Conservation (phyloP, 2,888 invertebrate species). For the Pherbina coryleti region DNA sequence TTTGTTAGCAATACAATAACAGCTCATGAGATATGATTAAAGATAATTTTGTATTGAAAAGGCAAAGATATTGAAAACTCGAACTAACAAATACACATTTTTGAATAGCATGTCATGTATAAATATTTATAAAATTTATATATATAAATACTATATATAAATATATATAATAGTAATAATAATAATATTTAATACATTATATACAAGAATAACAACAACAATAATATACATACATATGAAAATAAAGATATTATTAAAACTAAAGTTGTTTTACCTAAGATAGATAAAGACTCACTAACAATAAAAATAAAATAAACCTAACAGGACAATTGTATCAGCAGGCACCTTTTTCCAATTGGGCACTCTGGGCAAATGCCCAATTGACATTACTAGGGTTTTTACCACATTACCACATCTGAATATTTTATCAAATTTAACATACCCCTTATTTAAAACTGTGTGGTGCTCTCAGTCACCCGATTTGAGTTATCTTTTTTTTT, state of each 20-base stretch:
- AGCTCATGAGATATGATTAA: constrained; percentile 2
- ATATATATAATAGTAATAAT: background rate
- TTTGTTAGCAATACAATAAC: background rate
- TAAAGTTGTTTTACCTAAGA: background rate
- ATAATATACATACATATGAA: constrained; percentile 46
- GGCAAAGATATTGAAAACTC: background rate
- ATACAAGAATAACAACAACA: constrained; percentile 44
- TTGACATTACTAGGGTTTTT: no score
- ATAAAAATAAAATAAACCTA: background rate
- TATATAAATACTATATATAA: no score
- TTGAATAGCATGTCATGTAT: constrained; percentile 30
- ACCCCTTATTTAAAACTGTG: no score
- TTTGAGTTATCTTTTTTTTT: no score
- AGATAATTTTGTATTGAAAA: constrained; percentile 35
- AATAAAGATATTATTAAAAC: constrained; percentile 37
- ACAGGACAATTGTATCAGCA: no score
- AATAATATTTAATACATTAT: constrained; percentile 51
- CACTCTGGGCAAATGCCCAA: no score
- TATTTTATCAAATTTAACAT: no score
- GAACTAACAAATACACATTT: constrained; percentile 20
- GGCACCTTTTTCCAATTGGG: no score
- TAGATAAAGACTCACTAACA: no score
- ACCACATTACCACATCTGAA: no score
- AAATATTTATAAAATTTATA: constrained; percentile 1
- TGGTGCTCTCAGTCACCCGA: no score